Base-by-base conservation (phyloP, 1,140 invertebrate genomes). In the Drosophila micromelanica region DNA sequence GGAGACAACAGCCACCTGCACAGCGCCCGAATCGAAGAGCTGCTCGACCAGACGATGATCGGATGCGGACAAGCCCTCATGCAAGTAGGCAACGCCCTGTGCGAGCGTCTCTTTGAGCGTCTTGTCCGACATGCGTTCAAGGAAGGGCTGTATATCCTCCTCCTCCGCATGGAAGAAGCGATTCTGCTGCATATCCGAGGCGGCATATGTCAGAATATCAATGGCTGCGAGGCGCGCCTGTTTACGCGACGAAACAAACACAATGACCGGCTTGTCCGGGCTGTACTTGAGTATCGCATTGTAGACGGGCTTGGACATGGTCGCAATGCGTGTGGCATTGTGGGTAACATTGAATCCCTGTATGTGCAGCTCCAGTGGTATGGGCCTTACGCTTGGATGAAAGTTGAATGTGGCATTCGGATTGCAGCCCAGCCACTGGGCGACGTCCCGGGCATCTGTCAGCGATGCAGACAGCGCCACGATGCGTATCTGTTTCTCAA, bases 341-440 rank as follows among this genome's bases (percentile, higher is more conserved):
- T 99, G 98, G 0, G 98, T 98, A 11, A 99, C 97, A 93, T 99
- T 99, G 91, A 99, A 98, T 9, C 98, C 98, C 94, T 98, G 96
- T 49, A 99, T 98, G 86, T 99, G 98, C 23, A 99, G 93, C 92
- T 99, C 98, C 5, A 99, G 92, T 0, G 98, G 98, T 30, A 99
- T 94, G 7, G 99, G 99, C 15, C 99, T 93, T 7, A 99, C 98
- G 90, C 97, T 99, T 0, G 99, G 99, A 92, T 99, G 98, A 92
- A 99, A 99, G 93, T 99, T 99, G 92, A 99, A 99, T 1, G 98
- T 98, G 30, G 96, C 95, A 71, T 97, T 97, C 4, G 97, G 95
- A 73, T 96, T 96, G 84, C 98, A 99, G 13, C 98, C 99, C 2
- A 99, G 93, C 99, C 99, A 99, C 89, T 98, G 97, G 0, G 98